Evolutionary conservation across 30 jellyfish, hydroid and myxozoan species (phyloP).

Genomic region (Phacellophora camtschatica): DNA sequence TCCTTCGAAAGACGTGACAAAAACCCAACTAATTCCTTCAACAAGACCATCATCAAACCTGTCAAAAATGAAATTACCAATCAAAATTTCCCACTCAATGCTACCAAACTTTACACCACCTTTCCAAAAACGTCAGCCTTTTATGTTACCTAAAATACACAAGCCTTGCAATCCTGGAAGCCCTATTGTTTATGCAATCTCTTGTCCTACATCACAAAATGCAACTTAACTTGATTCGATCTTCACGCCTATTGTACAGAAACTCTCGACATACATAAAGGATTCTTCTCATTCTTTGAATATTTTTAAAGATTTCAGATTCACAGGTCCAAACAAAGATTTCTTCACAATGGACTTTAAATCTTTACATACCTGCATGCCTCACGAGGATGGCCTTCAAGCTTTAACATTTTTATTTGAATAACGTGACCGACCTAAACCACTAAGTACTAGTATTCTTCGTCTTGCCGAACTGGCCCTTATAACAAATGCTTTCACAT

Average conservation of each 20-base stretch:
- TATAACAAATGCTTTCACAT: background rate
- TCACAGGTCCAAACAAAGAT: background rate
- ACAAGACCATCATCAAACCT: background rate
- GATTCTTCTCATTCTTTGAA: background rate
- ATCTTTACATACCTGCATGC: background rate
- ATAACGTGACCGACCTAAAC: background rate
- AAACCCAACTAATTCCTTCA: background rate
- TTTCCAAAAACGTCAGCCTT: background rate
- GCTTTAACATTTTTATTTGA: background rate
- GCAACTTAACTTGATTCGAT: too few relatives aligned
- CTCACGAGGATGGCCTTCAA: background rate
- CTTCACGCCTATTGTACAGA: too few relatives aligned
- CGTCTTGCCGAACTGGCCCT: background rate
- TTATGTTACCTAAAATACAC: background rate
- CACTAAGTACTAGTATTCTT: background rate
- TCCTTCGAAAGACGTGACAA: background rate
- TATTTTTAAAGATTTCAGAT: background rate
- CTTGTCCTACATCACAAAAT: background rate
- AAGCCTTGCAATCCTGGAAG: background rate
- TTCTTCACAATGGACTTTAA: background rate
- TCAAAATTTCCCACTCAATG: background rate
- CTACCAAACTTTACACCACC: background rate
- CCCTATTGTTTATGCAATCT: background rate
- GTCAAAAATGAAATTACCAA: background rate
- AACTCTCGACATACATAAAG: background rate